Evolutionary conservation across 2,888 invertebrate genomes (phyloP).

Genomic region (Apamea epomidion): DNA sequence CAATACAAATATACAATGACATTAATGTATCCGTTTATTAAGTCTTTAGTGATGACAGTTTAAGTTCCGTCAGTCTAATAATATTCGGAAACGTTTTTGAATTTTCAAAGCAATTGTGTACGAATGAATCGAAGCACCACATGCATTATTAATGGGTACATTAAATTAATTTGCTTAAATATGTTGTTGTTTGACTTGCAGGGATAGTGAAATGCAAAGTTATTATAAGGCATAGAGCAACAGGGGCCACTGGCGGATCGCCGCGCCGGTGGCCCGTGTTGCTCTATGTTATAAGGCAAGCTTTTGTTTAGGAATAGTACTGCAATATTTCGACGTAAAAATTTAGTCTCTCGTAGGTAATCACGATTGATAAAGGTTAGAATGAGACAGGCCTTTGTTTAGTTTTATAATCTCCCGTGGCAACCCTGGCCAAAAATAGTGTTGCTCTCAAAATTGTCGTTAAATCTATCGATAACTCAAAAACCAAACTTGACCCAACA

Average conservation of each 20-base stretch:
- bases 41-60: conserved; percentile 36
- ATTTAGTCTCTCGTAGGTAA: background rate
- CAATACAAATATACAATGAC: conserved; percentile 40
- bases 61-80: conserved; percentile 26
- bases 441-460: conserved; percentile 1
- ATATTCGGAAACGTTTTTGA: conserved; percentile 31
- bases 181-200: background rate
- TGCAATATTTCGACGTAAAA: background rate
- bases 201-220: background rate
- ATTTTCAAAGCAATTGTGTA: conserved; percentile 9
- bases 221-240: too few relatives aligned
- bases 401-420: too few relatives aligned
- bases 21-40: conserved; percentile 52
- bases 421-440: background rate
- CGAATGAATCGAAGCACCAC: too few relatives aligned
- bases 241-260: too few relatives aligned
- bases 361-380: background rate
- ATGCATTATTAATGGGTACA: conserved; percentile 2
- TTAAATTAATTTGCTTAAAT: background rate
- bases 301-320: background rate
- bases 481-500: conserved; percentile 20
- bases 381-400: too few relatives aligned
- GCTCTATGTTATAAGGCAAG: too few relatives aligned
- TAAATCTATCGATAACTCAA: conserved; percentile 32
- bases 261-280: too few relatives aligned